Conservation (phyloP, 2,113 vertebrate genomes). For the Corythoichthys haematopterus region DNA sequence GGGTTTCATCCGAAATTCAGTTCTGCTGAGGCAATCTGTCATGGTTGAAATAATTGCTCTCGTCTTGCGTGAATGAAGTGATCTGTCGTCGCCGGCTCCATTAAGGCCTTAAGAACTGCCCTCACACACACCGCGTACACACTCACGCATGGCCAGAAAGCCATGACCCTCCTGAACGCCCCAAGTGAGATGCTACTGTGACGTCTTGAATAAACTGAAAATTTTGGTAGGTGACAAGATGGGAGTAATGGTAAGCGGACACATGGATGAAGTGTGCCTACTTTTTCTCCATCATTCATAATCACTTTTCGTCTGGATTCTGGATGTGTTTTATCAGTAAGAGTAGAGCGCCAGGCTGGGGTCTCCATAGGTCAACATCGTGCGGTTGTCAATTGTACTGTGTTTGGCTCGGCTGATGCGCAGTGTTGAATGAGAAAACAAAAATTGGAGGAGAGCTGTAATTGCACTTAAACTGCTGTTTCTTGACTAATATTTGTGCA, state of each 20-base stretch:
- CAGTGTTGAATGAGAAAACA: slow-evolving; percentile 66
- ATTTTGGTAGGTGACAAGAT: background rate
- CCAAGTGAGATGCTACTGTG: slow-evolving; percentile 51
- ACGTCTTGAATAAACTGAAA: slow-evolving; percentile 53
- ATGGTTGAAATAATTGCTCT: slow-evolving; percentile 94
- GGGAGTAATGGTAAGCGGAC: background rate
- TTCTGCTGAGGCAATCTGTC: slow-evolving; percentile 95
- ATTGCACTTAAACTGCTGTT: slow-evolving; percentile 55
- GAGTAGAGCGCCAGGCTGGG: slow-evolving; percentile 27
- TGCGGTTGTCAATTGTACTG: slow-evolving; percentile 39
- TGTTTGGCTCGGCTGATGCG: slow-evolving; percentile 33
- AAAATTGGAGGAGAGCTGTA: slow-evolving; percentile 35
- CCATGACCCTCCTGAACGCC: slow-evolving; percentile 56
- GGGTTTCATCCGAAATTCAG: slow-evolving; percentile 85
- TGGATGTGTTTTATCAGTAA: slow-evolving; percentile 62
- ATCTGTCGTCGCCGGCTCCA: slow-evolving; percentile 91
- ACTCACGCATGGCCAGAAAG: slow-evolving; percentile 34
- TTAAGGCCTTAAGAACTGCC: slow-evolving; percentile 71
- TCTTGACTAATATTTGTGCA: slow-evolving; percentile 62
- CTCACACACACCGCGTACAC: slow-evolving; percentile 29
- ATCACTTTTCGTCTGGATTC: slow-evolving; percentile 37
- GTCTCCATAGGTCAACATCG: slow-evolving; percentile 54
- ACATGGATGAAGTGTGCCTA: slow-evolving; percentile 8
- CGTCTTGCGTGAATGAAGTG: slow-evolving; percentile 90
- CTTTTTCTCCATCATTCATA: slow-evolving; percentile 27